Base-by-base conservation (phyloP, 2,113 vertebrate species). In the Sturnus vulgaris region DNA sequence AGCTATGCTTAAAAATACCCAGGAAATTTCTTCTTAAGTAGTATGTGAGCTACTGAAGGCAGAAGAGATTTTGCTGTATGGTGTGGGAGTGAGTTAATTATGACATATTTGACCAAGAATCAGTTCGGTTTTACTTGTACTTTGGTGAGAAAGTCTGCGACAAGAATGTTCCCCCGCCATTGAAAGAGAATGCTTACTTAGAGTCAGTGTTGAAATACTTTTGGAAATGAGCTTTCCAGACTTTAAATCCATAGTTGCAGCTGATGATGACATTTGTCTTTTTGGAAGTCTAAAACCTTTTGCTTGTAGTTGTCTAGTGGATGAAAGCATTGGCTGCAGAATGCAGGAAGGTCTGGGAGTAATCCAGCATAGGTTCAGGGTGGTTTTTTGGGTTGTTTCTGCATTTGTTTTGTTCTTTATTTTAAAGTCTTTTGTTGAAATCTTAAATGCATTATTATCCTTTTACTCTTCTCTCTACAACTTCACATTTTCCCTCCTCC, bases 51-150 rank as follows among this genome's bases (percentile, higher is more conserved):
- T 92, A 57, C 61, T 93, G 90, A 92, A 90, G 85, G 50, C 91
- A 90, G 72, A 82, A 64, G 70, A 90, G 59, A 85, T 94, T 90
- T 81, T 82, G 63, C 69, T 0, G 0, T 63, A 63, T 68, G 44
- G 42, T 0, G 4, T 95, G 72, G 85, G 75, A 88, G 65, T 35
- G 82, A 96, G 90, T 88, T 94, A 72, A 87, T 90, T 69, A 16
- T 76, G 86, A 93, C 84, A 47, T 80, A 82, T 85, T 92, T 95
- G 95, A 88, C 94, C 82, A 59, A 80, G 87, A 90, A 88, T 91
- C 81, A 70, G 65, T 72, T 93, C 12, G 37, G 55, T 82, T 95
- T 95, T 91, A 21, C 75, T 82, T 64, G 33, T 16, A 12, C 75
- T 76, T 80, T 44, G 47, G 33, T 85, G 71, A 88, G 86, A 82